Evolutionary conservation across 30 jellyfish, hydroid and myxozoan species (phyloP).

Genomic region (Chironex yamaguchii): DNA sequence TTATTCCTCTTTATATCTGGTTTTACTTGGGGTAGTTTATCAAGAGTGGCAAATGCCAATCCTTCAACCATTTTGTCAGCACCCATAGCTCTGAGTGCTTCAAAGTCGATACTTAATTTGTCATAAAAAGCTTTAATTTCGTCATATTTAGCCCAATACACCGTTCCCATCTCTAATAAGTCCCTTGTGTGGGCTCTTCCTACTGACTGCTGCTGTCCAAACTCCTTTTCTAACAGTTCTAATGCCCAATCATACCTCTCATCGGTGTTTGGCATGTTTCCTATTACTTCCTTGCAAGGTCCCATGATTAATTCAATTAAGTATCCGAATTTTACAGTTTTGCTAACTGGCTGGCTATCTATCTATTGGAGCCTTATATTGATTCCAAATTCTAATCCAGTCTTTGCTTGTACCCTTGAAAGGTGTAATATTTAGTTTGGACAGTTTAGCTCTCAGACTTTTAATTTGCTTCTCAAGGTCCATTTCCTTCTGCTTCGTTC

Average conservation of each 20-base stretch:
- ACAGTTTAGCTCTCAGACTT: background rate
- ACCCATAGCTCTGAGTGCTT: constrained; percentile 4
- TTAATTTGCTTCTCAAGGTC: constrained; percentile 36
- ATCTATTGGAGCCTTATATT: constrained; percentile 20
- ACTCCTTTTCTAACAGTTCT: background rate
- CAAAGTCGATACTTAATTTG: background rate
- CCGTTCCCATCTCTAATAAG: background rate
- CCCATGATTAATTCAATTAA: background rate
- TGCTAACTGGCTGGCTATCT: background rate
- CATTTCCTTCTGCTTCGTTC: constrained; percentile 52
- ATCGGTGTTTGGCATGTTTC: background rate
- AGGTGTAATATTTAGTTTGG: constrained; percentile 46
- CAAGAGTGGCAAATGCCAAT: constrained; percentile 40
- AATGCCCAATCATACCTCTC: background rate
- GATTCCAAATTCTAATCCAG: constrained; percentile 43
- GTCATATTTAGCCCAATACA: background rate
- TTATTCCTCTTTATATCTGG: constrained; percentile 57
- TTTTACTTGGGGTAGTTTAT: constrained; percentile 35
- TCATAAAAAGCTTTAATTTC: background rate
- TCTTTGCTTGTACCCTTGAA: constrained; percentile 60
- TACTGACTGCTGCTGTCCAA: background rate
- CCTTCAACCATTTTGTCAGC: background rate
- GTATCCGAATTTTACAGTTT: background rate
- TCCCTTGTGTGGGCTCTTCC: background rate
- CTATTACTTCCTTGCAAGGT: background rate